These are phyloP conservation scores for Phengaris alcon DNA, from an alignment of 2,888 invertebrate species.

Conservation along the genomic window DNA sequence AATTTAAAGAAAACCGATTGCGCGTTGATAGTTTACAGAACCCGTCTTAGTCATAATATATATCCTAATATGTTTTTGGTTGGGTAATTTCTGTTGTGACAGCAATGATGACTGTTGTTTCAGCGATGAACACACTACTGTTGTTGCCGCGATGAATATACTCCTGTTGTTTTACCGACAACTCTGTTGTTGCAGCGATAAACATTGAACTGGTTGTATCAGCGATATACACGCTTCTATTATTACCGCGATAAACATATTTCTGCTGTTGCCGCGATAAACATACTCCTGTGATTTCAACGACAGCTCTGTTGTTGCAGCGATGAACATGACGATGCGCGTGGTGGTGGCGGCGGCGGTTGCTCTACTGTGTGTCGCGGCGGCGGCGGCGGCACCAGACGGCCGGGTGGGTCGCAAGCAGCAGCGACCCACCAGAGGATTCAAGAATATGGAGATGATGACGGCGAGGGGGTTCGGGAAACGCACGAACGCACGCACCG, in stretches of 20 bases:
- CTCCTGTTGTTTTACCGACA: background rate
- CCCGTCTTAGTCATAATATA: too few relatives aligned
- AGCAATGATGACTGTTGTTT: background rate
- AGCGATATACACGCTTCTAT: background rate
- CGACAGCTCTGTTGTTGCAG: conserved; percentile 44
- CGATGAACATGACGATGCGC: conserved; percentile 69
- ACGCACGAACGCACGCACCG: conserved; percentile 72
- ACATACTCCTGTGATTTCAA: background rate
- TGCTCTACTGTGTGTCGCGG: conserved; percentile 61
- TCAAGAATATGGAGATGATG: conserved; percentile 82
- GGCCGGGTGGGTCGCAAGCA: conserved; percentile 65
- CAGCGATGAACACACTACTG: background rate
- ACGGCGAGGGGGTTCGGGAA: conserved; percentile 84
- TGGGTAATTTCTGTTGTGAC: too few relatives aligned
- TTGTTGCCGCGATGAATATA: background rate
- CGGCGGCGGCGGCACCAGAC: conserved; percentile 62
- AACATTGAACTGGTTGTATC: background rate
- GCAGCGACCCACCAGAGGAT: conserved; percentile 81
- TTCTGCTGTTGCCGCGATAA: background rate
- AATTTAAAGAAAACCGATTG: too few relatives aligned
- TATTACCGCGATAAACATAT: too few relatives aligned
- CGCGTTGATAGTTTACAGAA: too few relatives aligned
- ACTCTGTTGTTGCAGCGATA: background rate
- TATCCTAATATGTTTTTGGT: too few relatives aligned
- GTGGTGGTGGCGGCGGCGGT: conserved; percentile 60